Evolutionary conservation across 2,113 vertebrate species (phyloP).

Genomic region (Chelonoidis abingdonii): DNA sequence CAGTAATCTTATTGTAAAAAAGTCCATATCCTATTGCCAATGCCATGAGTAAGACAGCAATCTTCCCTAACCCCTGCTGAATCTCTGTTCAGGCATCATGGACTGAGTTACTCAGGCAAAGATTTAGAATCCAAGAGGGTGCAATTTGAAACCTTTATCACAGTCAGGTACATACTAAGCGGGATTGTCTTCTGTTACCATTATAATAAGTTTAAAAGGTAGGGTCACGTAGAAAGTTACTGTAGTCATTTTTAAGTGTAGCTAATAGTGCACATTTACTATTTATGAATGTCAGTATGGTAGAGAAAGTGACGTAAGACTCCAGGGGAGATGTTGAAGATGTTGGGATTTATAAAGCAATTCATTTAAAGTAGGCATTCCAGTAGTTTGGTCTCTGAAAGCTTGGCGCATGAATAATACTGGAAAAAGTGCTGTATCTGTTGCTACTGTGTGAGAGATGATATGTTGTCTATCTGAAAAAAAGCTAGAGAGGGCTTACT

Average conservation of each 20-base stretch:
- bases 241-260: not conserved
- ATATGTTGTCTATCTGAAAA: constrained; percentile 60
- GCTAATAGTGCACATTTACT: not conserved
- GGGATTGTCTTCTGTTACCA: not conserved
- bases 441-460: constrained; percentile 57
- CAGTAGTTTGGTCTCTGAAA: constrained; percentile 55
- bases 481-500: not conserved
- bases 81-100: not conserved
- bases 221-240: not conserved
- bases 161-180: not conserved
- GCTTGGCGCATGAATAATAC: constrained; percentile 59
- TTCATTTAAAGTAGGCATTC: constrained; percentile 55
- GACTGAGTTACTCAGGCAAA: not conserved
- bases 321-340: not conserved
- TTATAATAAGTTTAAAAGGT: not conserved
- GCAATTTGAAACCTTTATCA: not conserved
- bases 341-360: not conserved
- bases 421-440: constrained; percentile 52
- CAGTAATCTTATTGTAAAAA: not conserved
- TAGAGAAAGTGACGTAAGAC: not conserved
- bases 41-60: not conserved
- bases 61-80: constrained; percentile 3
- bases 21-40: constrained; percentile 12
- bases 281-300: not conserved
- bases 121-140: not conserved